These are phyloP conservation scores for Crocuta crocuta DNA, from an alignment of 2,113 vertebrate genomes.

Conservation along the genomic window DNA sequence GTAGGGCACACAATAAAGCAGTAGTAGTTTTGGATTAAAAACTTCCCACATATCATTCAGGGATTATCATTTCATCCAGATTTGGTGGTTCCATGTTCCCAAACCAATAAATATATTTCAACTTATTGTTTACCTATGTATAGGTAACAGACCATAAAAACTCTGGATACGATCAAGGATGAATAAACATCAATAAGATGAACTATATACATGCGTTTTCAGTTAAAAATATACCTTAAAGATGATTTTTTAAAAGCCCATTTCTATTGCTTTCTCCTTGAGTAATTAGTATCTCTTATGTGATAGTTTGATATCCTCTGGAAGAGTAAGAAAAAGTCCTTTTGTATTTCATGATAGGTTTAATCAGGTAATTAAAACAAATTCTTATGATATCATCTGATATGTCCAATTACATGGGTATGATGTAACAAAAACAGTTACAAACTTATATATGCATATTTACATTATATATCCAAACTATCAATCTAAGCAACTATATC, in stretches of 20 bases:
- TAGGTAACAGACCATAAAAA: slow-evolving; percentile 13
- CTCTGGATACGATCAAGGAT: not conserved
- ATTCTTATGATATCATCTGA: slow-evolving; percentile 95
- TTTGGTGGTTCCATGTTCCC: not conserved
- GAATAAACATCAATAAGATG: not conserved
- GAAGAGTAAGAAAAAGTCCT: slow-evolving; percentile 81
- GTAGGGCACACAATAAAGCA: not conserved
- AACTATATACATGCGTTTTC: slow-evolving; percentile 27
- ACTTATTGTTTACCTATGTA: not conserved
- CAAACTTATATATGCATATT: slow-evolving; percentile 96
- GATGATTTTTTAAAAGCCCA: not conserved
- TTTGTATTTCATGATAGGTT: slow-evolving; percentile 87
- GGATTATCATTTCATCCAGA: not conserved
- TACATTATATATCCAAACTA: slow-evolving; percentile 96
- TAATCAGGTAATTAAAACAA: slow-evolving; percentile 92
- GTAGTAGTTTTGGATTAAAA: not conserved
- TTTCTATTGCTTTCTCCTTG: slow-evolving; percentile 43
- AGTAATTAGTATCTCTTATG: slow-evolving; percentile 12
- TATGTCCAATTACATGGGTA: slow-evolving; percentile 96
- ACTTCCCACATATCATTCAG: not conserved
- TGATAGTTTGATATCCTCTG: slow-evolving; percentile 54
- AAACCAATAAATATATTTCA: slow-evolving; percentile 11
- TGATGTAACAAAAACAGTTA: slow-evolving; percentile 96
- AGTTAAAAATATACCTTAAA: slow-evolving; percentile 45
- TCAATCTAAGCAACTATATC: slow-evolving; percentile 91